These are phyloP conservation scores for Carlito syrichta DNA, from an alignment of 2,113 vertebrate species.

Conservation along the genomic window DNA sequence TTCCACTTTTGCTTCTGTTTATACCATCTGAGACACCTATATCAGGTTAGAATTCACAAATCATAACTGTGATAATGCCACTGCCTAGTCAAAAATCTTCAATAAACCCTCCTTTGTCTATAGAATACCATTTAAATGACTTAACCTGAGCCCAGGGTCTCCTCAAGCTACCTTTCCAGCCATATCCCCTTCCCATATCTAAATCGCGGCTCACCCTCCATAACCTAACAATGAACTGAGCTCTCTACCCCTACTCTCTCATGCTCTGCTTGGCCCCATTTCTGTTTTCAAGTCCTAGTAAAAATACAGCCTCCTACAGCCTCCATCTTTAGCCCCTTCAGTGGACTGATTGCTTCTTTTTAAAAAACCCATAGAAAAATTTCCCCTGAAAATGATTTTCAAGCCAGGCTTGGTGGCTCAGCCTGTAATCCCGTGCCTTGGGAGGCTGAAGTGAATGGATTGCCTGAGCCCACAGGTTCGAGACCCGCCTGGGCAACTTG, in stretches of 20 bases:
- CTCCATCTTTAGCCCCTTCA: neutral
- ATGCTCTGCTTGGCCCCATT: rapidly evolving
- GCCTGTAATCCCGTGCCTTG: too few species aligned
- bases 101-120: neutral
- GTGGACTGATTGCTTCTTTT: neutral
- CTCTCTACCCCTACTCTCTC: too few species aligned
- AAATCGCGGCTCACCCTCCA: neutral
- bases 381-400: neutral
- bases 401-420: too few species aligned
- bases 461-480: too few species aligned
- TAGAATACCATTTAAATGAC: neutral
- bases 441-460: too few species aligned
- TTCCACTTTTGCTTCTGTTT: neutral
- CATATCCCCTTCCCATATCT: rapidly evolving
- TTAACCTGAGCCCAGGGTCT: neutral
- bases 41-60: neutral
- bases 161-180: neutral
- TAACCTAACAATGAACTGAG: neutral
- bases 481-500: too few species aligned
- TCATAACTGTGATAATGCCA: neutral
- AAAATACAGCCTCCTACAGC: neutral
- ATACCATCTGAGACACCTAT: neutral
- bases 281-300: neutral
- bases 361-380: neutral
- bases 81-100: neutral